Evolutionary conservation across 2,113 vertebrate species (phyloP).

Genomic region (Anolis sagrei): DNA sequence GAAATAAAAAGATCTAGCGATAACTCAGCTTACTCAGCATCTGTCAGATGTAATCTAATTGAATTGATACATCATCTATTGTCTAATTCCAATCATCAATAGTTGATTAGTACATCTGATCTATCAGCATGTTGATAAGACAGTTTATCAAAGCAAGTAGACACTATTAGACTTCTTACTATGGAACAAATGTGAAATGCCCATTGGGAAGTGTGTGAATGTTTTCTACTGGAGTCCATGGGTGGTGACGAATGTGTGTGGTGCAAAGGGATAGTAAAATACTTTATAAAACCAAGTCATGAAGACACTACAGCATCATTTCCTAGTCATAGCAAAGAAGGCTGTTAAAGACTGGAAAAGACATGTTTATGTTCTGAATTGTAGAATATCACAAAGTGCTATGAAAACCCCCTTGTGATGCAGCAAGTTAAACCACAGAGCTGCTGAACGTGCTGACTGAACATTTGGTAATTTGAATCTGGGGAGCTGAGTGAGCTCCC

Average conservation of each 20-base stretch:
- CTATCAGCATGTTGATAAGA: constrained; percentile 57
- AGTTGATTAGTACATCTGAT: constrained; percentile 67
- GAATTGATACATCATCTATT: constrained; percentile 61
- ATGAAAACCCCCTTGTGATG: too few relatives aligned
- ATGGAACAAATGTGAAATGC: constrained; percentile 19
- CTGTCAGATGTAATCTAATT: constrained; percentile 45
- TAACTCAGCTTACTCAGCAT: constrained; percentile 45
- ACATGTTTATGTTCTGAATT: not conserved
- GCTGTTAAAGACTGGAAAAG: not conserved
- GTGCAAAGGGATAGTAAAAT: not conserved
- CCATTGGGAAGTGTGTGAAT: not conserved
- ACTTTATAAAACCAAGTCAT: not conserved
- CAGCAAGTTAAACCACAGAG: too few relatives aligned
- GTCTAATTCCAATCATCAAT: constrained; percentile 63
- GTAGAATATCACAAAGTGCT: not conserved
- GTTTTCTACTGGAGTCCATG: too few relatives aligned
- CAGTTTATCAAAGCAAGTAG: constrained; percentile 53
- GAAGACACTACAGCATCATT: too few relatives aligned
- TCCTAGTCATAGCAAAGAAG: not conserved
- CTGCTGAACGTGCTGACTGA: too few relatives aligned
- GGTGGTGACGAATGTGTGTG: not conserved
- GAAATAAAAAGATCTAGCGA: constrained; percentile 35
- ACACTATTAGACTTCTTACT: constrained; percentile 44
- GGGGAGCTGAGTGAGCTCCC: too few relatives aligned
- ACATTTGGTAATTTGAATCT: too few relatives aligned